Conservation (phyloP, 1,140 invertebrate genomes). For the Hycleus cichorii region DNA sequence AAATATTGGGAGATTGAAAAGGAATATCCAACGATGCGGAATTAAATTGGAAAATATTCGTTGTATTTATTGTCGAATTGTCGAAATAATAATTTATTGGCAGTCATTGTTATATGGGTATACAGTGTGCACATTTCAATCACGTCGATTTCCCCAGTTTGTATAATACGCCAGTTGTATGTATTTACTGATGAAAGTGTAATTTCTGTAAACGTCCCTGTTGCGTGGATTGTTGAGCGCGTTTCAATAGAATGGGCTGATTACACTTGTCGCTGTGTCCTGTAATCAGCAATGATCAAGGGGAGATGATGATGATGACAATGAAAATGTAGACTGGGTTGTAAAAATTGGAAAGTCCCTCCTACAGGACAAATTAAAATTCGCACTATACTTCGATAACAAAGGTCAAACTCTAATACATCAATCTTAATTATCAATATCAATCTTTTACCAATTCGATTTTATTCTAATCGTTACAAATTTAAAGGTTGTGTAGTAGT, state of each 20-base stretch:
- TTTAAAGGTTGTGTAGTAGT: no score
- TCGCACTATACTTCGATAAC: not conserved
- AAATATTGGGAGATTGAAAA: no score
- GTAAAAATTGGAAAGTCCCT: not conserved
- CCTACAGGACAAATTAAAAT: conserved; percentile 15
- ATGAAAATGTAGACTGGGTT: no score
- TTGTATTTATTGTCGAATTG: no score
- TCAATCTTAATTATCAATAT: no score
- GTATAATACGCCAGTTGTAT: not conserved
- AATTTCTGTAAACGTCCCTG: conserved; percentile 15
- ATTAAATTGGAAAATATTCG: no score
- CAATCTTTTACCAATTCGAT: no score
- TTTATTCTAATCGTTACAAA: no score
- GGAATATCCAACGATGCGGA: no score
- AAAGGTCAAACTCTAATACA: conserved; percentile 9
- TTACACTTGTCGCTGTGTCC: conserved; percentile 19
- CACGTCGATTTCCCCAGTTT: conserved; percentile 4
- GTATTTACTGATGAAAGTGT: conserved; percentile 7
- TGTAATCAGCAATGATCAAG: conserved; percentile 12
- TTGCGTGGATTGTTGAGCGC: conserved; percentile 13
- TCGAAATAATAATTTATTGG: no score
- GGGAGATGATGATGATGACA: not conserved
- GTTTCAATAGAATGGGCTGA: conserved; percentile 17
- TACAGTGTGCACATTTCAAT: conserved; percentile 3
- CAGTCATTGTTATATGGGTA: no score